Base-by-base conservation (phyloP, 2,888 invertebrate genomes). In the Stenodema calcarata region DNA sequence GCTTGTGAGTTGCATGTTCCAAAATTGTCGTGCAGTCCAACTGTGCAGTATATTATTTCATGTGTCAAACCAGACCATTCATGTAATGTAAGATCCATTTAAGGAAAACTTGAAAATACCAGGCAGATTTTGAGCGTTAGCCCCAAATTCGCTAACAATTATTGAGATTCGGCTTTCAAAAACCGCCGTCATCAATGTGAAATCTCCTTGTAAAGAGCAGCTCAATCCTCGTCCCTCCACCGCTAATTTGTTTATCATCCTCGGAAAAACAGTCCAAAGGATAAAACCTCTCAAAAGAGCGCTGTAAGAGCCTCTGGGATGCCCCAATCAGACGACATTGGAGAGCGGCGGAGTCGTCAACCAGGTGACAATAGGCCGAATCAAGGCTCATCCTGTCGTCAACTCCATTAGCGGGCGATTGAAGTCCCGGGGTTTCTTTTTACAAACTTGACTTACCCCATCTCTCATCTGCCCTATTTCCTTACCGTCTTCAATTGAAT, bases 381-480 rank as follows among this genome's bases (percentile, higher is more conserved):
- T 80, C 80, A 80, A 54, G 30, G 78, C 78, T 44, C 78, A 78
- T 80, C 54, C 80, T 80, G 47, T 27, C 73, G 42, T 35, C 28
- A 41, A 84, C 84, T 84, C 84, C 75, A 84, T 62, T 82, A 82
- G 69, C 16, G 30, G 23, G 54, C 70, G 30, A 82, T 69, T 62
- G 69, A 82, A 44, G 35, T 28, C 27, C 18, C 62, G 23, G 27
- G 62, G 62, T 62, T 9, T 62, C 62, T 62, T 62, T 62, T 62
- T 62, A 2, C 62, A 62, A 23, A 62, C 27, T 23, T 62, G 62
- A 62, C 27, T 18, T 27, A 18, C 23, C 62, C 62, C 16, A 18
- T n/a, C 62, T 62, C 62, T 62, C 62, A 62, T 62, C 23, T 62
- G 62, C 62, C 62, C 23, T 18, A 62, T 62, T 62, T 62, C 62